Conservation (phyloP, 23 tunicate genomes). For the Aplidium turbinatum region DNA sequence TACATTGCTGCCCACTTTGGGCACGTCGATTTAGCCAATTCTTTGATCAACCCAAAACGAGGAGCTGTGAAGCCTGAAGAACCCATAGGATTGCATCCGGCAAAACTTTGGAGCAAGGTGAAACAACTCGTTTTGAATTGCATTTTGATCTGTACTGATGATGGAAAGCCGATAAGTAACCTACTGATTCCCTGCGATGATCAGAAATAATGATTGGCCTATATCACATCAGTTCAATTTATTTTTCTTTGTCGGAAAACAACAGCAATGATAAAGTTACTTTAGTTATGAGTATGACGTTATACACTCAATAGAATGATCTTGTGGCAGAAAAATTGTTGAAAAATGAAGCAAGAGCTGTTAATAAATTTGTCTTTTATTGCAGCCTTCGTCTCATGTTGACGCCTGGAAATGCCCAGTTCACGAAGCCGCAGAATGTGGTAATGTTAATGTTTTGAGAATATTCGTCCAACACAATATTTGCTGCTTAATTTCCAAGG, state of each 20-base stretch:
- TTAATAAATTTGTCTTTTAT: neutral
- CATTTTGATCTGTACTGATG: no score
- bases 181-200: no score
- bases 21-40: constrained; percentile 78
- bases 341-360: neutral
- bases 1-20: constrained; percentile 76
- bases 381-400: constrained; percentile 62
- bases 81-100: constrained; percentile 79
- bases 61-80: constrained; percentile 85
- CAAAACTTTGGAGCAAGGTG: constrained; percentile 70
- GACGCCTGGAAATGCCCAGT: constrained; percentile 86
- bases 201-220: no score
- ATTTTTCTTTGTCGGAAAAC: no score
- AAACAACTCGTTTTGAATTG: no score
- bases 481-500: constrained; percentile 66
- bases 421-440: constrained; percentile 81
- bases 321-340: neutral
- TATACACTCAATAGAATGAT: no score
- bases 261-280: no score
- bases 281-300: no score
- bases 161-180: no score
- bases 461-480: constrained; percentile 83
- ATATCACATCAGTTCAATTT: no score
- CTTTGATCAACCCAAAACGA: constrained; percentile 68
- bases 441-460: constrained; percentile 70